Evolutionary conservation across 2,113 vertebrate genomes (phyloP).

Genomic region (Pterocles gutturalis): DNA sequence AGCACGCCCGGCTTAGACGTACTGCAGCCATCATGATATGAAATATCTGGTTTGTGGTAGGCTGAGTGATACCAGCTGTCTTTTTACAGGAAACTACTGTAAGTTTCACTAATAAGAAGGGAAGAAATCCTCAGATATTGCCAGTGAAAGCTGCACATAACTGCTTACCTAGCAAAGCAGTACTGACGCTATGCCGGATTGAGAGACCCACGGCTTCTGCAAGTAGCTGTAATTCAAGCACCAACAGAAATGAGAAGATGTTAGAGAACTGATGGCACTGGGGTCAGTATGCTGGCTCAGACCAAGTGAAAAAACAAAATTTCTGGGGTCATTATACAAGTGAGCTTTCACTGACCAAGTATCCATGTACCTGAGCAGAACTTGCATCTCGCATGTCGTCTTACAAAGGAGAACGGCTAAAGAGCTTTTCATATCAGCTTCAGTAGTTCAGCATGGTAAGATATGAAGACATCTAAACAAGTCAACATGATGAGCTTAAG

Average conservation of each 20-base stretch:
- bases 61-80: background rate
- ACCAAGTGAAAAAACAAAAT: background rate
- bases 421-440: background rate
- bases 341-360: background rate
- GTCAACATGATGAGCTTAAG: background rate
- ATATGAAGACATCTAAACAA: background rate
- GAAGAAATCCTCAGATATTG: background rate
- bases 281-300: background rate
- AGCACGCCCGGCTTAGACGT: background rate
- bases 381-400: accelerated
- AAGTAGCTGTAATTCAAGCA: background rate
- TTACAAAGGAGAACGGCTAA: background rate
- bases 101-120: background rate
- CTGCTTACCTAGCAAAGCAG: background rate
- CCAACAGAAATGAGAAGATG: background rate
- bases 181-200: background rate
- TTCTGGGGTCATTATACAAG: background rate
- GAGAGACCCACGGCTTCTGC: background rate
- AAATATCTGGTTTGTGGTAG: background rate
- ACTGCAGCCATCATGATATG: background rate
- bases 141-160: accelerated
- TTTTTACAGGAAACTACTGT: background rate
- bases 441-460: background rate
- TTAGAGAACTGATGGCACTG: background rate
- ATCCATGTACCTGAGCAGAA: background rate